A percentile compares a stretch with the other conserved stretches of the same genome.
phyloP scores from a whole-genome alignment of 2,113 vertebrate genomes.

The Otus sunia region DNA sequence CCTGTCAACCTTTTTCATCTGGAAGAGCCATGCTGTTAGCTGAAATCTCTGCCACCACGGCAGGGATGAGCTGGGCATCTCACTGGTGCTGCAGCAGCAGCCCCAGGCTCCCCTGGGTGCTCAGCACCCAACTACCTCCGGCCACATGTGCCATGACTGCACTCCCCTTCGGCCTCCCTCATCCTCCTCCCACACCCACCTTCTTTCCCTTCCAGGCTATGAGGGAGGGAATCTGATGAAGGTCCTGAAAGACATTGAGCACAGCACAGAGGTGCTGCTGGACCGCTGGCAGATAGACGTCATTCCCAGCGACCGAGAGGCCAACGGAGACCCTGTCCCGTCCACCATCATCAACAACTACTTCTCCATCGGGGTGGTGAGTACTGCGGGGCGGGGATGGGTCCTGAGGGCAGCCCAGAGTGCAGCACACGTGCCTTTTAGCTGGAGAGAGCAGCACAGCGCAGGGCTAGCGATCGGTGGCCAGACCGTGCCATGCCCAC shows the following conservation, averaged over 20 bases:
- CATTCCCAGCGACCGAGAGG: conserved; percentile 82
- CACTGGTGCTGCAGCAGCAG: accelerated
- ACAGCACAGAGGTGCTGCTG: conserved; percentile 81
- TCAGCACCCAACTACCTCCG: accelerated
- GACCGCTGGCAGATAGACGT: conserved; percentile 94
- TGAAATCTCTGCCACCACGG: not conserved
- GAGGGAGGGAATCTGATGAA: conserved; percentile 81
- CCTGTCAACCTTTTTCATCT: accelerated
- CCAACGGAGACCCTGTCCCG: conserved; percentile 88
- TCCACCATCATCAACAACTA: conserved; percentile 97
- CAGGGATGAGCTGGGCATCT: not conserved
- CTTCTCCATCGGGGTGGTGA: conserved; percentile 96
- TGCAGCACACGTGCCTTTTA: accelerated
- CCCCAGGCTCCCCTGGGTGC: not conserved
- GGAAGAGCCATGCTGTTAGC: not conserved
- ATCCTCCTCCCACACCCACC: accelerated
- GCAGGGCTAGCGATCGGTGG: accelerated
- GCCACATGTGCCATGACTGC: accelerated
- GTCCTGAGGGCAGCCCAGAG: not conserved
- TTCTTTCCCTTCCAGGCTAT: conserved; percentile 62
- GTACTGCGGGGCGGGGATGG: not conserved
- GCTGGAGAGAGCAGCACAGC: not conserved
- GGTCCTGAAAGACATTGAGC: conserved; percentile 79
- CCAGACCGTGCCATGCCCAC: not conserved
- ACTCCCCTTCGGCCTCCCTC: not conserved